A percentile compares a stretch with the other conserved stretches of the same genome.
These are phyloP conservation scores for Phasianus colchicus DNA, from an alignment of 2,113 vertebrate genomes.

Conservation along the genomic window DNA sequence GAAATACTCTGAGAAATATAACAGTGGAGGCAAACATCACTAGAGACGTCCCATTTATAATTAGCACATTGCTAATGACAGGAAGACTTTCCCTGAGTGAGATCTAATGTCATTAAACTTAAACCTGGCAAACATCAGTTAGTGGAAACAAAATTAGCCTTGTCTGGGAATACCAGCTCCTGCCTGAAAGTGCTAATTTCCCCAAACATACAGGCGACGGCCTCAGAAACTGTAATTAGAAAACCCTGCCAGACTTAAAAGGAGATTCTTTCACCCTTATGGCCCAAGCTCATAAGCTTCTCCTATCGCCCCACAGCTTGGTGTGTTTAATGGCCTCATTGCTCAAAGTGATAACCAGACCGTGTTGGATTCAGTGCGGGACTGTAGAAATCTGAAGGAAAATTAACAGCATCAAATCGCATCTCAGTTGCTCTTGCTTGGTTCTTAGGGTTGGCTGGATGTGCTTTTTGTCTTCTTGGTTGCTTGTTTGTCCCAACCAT, in stretches of 20 bases:
- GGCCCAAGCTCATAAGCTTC: not conserved
- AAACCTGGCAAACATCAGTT: conserved; percentile 1
- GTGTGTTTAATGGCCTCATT: not conserved
- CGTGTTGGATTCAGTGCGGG: not conserved
- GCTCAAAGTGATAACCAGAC: not conserved
- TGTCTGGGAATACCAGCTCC: not conserved
- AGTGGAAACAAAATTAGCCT: not conserved
- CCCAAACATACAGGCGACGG: not conserved
- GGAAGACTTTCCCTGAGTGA: not conserved
- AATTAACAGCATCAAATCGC: not conserved
- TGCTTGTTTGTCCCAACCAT: not conserved
- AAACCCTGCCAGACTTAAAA: not conserved
- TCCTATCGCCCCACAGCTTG: rapidly evolving
- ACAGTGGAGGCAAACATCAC: not conserved
- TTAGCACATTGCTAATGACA: not conserved
- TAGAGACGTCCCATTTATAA: not conserved
- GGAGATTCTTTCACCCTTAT: not conserved
- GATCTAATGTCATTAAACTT: not conserved
- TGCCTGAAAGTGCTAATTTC: not conserved
- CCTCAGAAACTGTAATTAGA: not conserved
- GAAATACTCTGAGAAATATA: not conserved
- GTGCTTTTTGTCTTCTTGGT: not conserved
- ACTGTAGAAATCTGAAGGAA: not conserved
- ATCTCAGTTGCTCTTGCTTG: not conserved
- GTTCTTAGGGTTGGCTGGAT: not conserved